Conservation (phyloP, 1,140 invertebrate species). For the Galleria mellonella region DNA sequence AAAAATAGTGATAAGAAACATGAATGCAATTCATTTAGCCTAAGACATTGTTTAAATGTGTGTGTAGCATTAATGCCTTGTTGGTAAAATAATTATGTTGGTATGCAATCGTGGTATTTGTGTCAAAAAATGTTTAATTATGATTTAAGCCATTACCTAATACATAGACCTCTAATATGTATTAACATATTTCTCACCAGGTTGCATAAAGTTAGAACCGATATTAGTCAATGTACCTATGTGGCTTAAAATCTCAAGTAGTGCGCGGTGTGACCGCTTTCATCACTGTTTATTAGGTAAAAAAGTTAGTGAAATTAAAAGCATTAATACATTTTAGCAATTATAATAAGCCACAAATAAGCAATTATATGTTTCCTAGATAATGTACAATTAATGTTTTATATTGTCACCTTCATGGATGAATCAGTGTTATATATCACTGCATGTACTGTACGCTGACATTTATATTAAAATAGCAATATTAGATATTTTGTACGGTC, state of each 20-base stretch:
- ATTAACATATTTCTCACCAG: too few species aligned
- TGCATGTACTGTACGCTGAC: constrained; percentile 1
- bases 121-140: too few species aligned
- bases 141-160: too few species aligned
- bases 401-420: constrained; percentile 9
- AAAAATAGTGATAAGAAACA: constrained; percentile 12
- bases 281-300: too few species aligned
- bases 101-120: too few species aligned
- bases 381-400: constrained; percentile 33
- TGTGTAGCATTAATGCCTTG: too few species aligned
- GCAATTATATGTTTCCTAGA: constrained; percentile 40
- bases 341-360: constrained; percentile 18
- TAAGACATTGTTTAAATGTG: background rate
- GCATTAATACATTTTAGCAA: too few species aligned
- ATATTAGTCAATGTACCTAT: too few species aligned
- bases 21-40: constrained; percentile 51
- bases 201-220: too few species aligned
- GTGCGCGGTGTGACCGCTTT: background rate
- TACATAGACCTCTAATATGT: too few species aligned
- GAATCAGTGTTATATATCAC: constrained; percentile 7
- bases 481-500: too few species aligned
- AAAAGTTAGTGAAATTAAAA: constrained; percentile 1
- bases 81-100: too few species aligned
- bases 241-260: background rate
- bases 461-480: background rate